Evolutionary conservation across 2,797 vertebrate genomes (phyloP), one percentile per base, ranked within the genome.

Genomic region (Antennarius maculatus): DNA sequence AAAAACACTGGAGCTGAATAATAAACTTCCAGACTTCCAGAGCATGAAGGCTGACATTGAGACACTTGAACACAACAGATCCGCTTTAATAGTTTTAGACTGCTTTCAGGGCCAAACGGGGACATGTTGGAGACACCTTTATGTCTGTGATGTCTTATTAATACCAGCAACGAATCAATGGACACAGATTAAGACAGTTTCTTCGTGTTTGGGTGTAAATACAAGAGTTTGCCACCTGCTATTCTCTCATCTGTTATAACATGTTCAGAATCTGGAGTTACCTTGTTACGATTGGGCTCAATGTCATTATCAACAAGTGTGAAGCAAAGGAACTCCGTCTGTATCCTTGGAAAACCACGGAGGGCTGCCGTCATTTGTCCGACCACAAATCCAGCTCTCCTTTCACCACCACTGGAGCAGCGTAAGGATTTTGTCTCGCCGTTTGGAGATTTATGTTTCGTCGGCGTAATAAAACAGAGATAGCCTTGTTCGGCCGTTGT

Each of bases 341-440:
- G 10, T 66, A 66, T 79, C 66, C 61, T 55, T 1, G 50, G 53
- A 77, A 77, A 80, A 71, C 76, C 73, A 61, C 61, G 62, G 12
- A 5, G 50, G 66, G 66, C 31, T 56, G 71, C 67, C 66, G 54
- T 45, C 60, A 39, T 70, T 60, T 62, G 37, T 10, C 6, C 31
- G 74, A 74, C 74, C 74, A 76, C 67, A 60, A 52, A 59, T 65
- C 57, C 74, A 63, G 43, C 66, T 66, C 65, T 50, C 59, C 48
- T 77, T 84, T 82, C 54, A 60, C 46, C 69, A 50, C 64, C 66
- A 45, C 52, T 61, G 66, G 67, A 77, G 70, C 82, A 71, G 70
- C 59, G 75, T 76, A 67, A 75, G 79, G 77, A 83, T 88, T 23
- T 86, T 85, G 69, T 82, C 77, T 77, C 18, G 2, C 71, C 71